A percentile compares a stretch with the other conserved stretches of the same genome.
These are phyloP conservation scores for Silurus asotus DNA, from an alignment of 2,113 vertebrate species.

Conservation along the genomic window DNA sequence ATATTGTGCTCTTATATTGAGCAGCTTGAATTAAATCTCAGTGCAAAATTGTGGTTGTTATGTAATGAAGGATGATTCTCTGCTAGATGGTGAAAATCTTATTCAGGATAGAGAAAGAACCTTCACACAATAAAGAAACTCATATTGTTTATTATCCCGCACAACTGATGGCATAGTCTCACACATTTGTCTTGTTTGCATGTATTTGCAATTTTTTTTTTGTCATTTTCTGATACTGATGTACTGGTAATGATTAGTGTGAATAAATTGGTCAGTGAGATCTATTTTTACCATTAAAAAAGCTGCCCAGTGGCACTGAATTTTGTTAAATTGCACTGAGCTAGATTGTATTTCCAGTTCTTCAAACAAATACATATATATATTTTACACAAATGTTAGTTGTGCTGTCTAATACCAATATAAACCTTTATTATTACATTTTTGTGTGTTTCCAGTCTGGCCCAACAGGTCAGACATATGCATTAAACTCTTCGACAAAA, in stretches of 20 bases:
- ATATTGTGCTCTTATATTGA: neutral
- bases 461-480: neutral
- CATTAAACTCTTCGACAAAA: neutral
- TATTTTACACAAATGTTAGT: neutral
- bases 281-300: constrained; percentile 4
- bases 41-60: neutral
- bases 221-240: neutral
- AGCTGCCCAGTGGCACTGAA: neutral
- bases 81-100: neutral
- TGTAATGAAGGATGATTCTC: neutral
- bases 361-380: no score
- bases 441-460: neutral
- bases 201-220: neutral
- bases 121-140: neutral
- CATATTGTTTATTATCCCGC: neutral
- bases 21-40: neutral
- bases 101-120: neutral
- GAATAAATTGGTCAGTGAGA: neutral
- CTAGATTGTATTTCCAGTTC: neutral
- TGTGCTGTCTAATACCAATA: neutral
- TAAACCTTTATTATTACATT: no score
- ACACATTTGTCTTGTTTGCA: neutral
- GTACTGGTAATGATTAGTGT: neutral
- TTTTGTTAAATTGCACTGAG: neutral
- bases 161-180: neutral